Evolutionary conservation across 2,888 invertebrate genomes (phyloP).

Genomic region (Stictocephala bisonia): DNA sequence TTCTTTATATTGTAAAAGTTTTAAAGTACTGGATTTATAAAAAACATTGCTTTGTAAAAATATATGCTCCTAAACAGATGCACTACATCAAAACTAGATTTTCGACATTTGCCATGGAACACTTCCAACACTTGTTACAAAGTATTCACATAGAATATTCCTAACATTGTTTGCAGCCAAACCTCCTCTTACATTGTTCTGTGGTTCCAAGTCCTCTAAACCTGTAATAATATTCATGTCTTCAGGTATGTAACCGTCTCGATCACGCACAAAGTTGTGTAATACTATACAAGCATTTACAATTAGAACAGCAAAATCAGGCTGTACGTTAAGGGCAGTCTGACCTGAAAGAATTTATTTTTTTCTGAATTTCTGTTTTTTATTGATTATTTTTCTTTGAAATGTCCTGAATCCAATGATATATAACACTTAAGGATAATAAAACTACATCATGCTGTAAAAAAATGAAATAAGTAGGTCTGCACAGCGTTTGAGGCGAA

Average conservation of each 20-base stretch:
- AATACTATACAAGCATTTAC: constrained; percentile 1
- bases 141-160: constrained; percentile 20
- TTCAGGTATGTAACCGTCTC: constrained; percentile 44
- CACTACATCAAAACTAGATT: background rate
- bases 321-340: background rate
- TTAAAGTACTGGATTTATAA: background rate
- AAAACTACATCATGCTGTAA: background rate
- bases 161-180: constrained; percentile 23
- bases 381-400: too few relatives aligned
- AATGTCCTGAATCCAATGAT: background rate
- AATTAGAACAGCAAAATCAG: background rate
- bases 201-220: constrained; percentile 42
- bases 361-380: too few relatives aligned
- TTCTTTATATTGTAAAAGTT: background rate
- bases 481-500: background rate
- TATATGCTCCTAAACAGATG: too few relatives aligned
- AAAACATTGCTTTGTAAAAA: background rate
- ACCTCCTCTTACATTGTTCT: constrained; percentile 31
- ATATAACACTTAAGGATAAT: background rate
- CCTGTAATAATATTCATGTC: constrained; percentile 38
- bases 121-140: constrained; percentile 27
- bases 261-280: constrained; percentile 36
- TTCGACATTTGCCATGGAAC: constrained; percentile 22
- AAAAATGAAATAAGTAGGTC: background rate
- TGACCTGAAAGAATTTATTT: too few relatives aligned